phyloP scores from a whole-genome alignment of 2,888 invertebrate species.

The Sepiola atlantica region DNA sequence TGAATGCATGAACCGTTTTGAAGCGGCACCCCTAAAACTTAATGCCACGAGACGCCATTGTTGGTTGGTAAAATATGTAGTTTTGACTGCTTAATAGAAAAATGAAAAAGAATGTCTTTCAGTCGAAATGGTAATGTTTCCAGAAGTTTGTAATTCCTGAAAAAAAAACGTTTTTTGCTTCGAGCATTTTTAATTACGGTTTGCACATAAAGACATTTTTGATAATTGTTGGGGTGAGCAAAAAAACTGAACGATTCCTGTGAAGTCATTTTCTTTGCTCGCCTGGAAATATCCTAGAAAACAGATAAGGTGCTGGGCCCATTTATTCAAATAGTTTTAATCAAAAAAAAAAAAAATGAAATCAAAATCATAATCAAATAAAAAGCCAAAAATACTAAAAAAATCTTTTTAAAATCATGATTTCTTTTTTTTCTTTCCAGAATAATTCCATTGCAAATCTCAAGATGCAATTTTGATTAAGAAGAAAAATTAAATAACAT shows the following conservation, averaged over 20 bases:
- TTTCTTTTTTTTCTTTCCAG: not conserved
- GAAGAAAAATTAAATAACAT: constrained; percentile 9
- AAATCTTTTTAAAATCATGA: not conserved
- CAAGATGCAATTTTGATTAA: not conserved
- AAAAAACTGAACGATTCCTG: not conserved
- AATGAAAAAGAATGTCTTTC: not conserved
- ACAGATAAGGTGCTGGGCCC: not conserved
- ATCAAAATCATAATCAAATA: not conserved
- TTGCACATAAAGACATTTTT: not conserved
- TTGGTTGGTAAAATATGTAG: not conserved
- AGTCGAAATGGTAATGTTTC: not conserved
- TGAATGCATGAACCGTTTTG: no score
- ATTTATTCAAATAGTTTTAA: not conserved
- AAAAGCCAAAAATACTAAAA: not conserved
- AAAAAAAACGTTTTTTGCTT: not conserved
- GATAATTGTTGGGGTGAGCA: not conserved
- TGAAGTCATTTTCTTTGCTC: constrained; percentile 12
- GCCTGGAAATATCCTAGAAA: constrained; percentile 23
- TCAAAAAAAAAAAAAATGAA: not conserved
- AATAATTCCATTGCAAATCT: not conserved
- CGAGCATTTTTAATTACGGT: constrained; percentile 12
- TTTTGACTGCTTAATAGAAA: not conserved
- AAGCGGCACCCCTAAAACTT: no score
- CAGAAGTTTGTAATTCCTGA: not conserved
- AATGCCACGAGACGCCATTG: no score